Conservation (phyloP, 2,113 vertebrate species). For the Eulemur rufifrons region DNA sequence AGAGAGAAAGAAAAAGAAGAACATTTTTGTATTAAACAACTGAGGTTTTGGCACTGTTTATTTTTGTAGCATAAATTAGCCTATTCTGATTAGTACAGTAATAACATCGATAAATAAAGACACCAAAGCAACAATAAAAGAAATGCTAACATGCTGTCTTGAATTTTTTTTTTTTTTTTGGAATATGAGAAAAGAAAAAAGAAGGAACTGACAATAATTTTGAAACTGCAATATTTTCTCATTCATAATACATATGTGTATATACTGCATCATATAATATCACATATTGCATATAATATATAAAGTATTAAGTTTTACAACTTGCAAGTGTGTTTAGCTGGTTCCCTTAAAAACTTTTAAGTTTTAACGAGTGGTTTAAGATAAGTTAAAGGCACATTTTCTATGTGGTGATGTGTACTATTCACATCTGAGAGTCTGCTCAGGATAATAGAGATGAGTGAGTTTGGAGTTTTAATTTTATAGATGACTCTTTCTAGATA, state of each 20-base stretch:
- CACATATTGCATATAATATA: background rate
- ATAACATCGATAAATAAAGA: background rate
- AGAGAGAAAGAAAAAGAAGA: background rate
- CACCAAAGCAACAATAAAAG: background rate
- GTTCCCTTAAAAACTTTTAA: background rate
- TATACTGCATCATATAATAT: background rate
- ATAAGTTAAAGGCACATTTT: background rate
- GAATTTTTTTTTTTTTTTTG: background rate
- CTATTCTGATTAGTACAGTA: background rate
- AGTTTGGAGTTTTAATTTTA: background rate
- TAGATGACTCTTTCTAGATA: background rate
- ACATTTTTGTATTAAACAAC: background rate
- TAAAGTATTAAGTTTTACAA: background rate
- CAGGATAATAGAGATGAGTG: background rate
- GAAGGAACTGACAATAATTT: background rate
- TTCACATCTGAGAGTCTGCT: background rate
- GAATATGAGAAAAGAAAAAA: background rate
- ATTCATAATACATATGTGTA: background rate
- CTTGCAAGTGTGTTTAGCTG: background rate
- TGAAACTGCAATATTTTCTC: background rate
- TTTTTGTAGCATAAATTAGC: background rate
- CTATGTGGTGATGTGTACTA: rapidly evolving
- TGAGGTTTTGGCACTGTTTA: background rate
- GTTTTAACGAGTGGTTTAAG: background rate
- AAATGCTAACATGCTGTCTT: background rate